A percentile compares a stretch with the other conserved stretches of the same genome.
phyloP scores from a whole-genome alignment of 2,888 invertebrate genomes.

The Lasioglossum figueresi region DNA sequence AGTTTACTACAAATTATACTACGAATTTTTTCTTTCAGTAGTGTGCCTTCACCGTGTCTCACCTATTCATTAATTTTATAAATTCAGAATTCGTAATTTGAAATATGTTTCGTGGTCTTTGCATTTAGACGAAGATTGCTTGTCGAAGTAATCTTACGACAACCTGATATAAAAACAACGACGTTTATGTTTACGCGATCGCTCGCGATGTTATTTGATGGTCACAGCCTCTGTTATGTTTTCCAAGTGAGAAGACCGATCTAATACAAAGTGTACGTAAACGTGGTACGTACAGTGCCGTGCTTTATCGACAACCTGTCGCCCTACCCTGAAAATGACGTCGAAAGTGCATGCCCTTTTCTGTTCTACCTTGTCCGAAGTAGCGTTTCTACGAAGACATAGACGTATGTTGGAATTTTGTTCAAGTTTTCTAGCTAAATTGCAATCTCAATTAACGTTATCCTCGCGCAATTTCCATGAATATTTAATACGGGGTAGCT shows the following conservation, averaged over 20 bases:
- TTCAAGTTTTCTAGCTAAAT: slow-evolving; percentile 34
- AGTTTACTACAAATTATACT: no score
- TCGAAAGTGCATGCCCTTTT: slow-evolving; percentile 50
- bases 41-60: no score
- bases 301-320: slow-evolving; percentile 73
- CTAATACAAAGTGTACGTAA: slow-evolving; percentile 56
- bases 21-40: not conserved
- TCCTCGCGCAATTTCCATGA: not conserved
- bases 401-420: slow-evolving; percentile 26
- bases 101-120: not conserved
- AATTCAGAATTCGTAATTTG: not conserved
- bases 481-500: not conserved
- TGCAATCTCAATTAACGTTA: slow-evolving; percentile 20
- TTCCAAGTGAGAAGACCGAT: slow-evolving; percentile 11
- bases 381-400: slow-evolving; percentile 29
- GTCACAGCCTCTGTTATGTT: not conserved
- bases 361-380: slow-evolving; percentile 24
- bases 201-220: not conserved
- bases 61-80: no score
- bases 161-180: not conserved
- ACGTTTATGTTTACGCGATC: not conserved
- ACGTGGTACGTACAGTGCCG: slow-evolving; percentile 58
- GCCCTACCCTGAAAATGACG: slow-evolving; percentile 49
- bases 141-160: not conserved
- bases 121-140: not conserved